These are phyloP conservation scores for Drosophila acutilabella DNA, from an alignment of 2,888 invertebrate genomes.

Conservation along the genomic window DNA sequence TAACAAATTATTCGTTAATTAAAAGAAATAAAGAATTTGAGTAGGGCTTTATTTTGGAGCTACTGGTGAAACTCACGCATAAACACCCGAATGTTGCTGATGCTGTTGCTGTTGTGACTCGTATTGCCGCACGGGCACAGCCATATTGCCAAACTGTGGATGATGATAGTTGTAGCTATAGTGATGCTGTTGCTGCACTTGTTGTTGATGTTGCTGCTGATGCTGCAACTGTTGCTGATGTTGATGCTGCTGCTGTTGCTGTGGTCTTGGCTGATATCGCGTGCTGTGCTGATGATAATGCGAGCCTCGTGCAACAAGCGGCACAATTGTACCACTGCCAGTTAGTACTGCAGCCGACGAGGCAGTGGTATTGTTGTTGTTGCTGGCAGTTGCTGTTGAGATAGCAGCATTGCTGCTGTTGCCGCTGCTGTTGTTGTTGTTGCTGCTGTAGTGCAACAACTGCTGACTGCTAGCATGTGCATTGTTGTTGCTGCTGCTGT, in stretches of 20 bases:
- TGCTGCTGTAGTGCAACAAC: slow-evolving; percentile 48
- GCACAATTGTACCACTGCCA: slow-evolving; percentile 70
- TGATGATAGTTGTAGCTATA: slow-evolving; percentile 83
- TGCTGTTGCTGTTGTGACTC: slow-evolving; percentile 62
- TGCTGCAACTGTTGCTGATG: slow-evolving; percentile 52
- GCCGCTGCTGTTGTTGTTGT: slow-evolving; percentile 59
- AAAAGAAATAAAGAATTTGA: not conserved
- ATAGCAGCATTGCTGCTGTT: slow-evolving; percentile 47
- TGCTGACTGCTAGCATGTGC: slow-evolving; percentile 50
- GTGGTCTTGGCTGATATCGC: slow-evolving; percentile 53
- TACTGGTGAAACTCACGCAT: slow-evolving; percentile 57
- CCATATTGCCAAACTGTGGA: slow-evolving; percentile 84
- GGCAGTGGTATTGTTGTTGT: slow-evolving; percentile 68
- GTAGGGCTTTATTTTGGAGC: no score
- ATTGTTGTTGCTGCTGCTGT: slow-evolving; percentile 51
- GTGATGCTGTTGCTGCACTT: slow-evolving; percentile 58
- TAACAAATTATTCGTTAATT: not conserved
- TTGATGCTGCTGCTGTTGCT: slow-evolving; percentile 59
- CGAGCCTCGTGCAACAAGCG: slow-evolving; percentile 62
- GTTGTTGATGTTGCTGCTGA: slow-evolving; percentile 52
- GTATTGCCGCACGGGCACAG: slow-evolving; percentile 81
- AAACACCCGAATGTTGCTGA: slow-evolving; percentile 65
- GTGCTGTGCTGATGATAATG: slow-evolving; percentile 67
- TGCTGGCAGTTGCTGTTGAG: slow-evolving; percentile 62
- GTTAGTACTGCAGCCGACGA: slow-evolving; percentile 73